phyloP scores from a whole-genome alignment of 2,888 invertebrate genomes.

The Cheilosia grossa region DNA sequence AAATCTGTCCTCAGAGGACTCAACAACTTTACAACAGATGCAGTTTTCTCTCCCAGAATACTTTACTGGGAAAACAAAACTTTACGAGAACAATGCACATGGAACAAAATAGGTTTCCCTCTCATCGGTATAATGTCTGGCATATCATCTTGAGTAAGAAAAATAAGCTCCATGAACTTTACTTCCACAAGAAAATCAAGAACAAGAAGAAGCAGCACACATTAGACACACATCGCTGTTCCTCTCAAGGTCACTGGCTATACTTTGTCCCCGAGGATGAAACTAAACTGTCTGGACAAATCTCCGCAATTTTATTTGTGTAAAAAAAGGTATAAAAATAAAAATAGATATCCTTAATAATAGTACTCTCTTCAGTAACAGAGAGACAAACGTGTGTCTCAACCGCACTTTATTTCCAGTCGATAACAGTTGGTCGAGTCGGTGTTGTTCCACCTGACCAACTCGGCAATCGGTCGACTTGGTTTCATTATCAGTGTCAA shows the following conservation, averaged over 20 bases:
- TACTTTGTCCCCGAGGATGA: no score
- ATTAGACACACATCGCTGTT: not conserved
- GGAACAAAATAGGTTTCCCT: not conserved
- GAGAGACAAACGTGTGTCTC: slow-evolving; percentile 27
- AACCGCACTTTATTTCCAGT: slow-evolving; percentile 81
- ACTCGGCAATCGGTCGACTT: slow-evolving; percentile 81
- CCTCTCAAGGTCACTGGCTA: slow-evolving; percentile 19
- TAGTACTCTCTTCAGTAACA: not conserved
- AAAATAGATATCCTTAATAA: slow-evolving; percentile 7
- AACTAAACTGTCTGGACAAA: slow-evolving; percentile 25
- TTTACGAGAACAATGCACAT: not conserved
- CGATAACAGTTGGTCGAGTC: slow-evolving; percentile 81
- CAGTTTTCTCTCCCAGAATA: not conserved
- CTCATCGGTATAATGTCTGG: not conserved
- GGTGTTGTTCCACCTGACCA: slow-evolving; percentile 81
- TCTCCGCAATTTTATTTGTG: slow-evolving; percentile 11
- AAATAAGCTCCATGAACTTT: not conserved
- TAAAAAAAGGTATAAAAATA: slow-evolving; percentile 51
- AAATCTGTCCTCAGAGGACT: not conserved
- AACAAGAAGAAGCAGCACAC: no score
- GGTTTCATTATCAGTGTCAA: slow-evolving; percentile 81
- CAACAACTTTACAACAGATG: not conserved
- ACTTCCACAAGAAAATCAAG: no score
- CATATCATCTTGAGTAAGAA: not conserved
- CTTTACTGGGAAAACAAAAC: not conserved